Evolutionary conservation across 2,113 vertebrate species (phyloP).

Genomic region (Rhinolophus ferrumequinum): DNA sequence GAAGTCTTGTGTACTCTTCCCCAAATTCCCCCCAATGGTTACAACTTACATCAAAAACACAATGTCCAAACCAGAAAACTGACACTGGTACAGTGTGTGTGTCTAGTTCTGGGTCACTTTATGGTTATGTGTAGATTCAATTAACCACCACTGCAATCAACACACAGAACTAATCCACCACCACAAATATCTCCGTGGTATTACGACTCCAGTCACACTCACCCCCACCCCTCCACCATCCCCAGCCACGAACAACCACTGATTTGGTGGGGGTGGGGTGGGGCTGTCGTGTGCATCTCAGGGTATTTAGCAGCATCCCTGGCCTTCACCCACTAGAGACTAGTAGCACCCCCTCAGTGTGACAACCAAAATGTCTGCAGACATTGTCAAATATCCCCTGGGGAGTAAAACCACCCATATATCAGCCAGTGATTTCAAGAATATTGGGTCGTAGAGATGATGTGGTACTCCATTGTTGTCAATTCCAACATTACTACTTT

Average conservation of each 20-base stretch:
- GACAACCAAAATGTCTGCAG: not conserved
- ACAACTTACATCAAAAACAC: not conserved
- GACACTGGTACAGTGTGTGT: fast-evolving
- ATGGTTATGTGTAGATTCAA: fast-evolving
- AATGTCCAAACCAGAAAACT: not conserved
- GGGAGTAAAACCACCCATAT: not conserved
- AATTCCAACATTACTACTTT: not conserved
- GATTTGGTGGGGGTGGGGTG: not conserved
- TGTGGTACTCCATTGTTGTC: fast-evolving
- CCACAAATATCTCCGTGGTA: no score
- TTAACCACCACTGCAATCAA: not conserved
- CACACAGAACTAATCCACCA: not conserved
- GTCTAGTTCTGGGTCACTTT: not conserved
- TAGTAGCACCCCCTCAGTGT: not conserved
- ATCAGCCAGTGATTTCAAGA: not conserved
- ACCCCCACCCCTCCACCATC: not conserved
- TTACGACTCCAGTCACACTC: not conserved
- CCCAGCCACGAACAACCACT: not conserved
- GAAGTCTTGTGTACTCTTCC: not conserved
- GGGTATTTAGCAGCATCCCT: not conserved
- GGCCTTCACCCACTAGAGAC: not conserved
- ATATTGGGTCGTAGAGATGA: not conserved
- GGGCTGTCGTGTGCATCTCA: not conserved
- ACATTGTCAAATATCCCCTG: not conserved
- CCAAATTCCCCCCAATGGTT: not conserved